These are phyloP conservation scores for Orthochromis malagaraziensis DNA, from an alignment of 2,113 vertebrate genomes.

Conservation along the genomic window DNA sequence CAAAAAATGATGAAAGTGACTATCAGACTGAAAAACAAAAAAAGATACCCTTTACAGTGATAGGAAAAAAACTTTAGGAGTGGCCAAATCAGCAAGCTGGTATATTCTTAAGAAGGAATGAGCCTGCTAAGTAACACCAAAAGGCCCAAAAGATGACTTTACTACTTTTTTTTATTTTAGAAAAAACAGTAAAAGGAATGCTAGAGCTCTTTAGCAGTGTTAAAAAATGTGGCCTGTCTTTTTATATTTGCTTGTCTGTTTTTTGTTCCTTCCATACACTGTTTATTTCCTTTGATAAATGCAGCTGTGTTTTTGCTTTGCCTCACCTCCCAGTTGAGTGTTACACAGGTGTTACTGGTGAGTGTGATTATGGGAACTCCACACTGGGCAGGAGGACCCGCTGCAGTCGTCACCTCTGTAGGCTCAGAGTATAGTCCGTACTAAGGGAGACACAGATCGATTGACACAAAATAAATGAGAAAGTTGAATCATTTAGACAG, in stretches of 20 bases:
- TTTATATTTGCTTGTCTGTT: background rate
- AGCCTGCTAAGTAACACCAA: background rate
- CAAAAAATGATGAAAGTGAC: background rate
- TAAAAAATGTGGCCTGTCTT: background rate
- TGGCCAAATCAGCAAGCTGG: background rate
- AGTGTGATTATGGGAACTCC: constrained; percentile 80
- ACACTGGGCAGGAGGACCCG: constrained; percentile 90
- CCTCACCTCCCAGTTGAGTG: constrained; percentile 95
- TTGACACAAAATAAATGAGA: background rate
- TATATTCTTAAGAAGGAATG: background rate
- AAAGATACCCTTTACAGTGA: background rate
- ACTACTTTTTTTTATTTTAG: background rate
- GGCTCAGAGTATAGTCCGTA: constrained; percentile 82
- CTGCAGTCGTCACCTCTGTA: constrained; percentile 85
- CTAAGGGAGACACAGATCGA: constrained; percentile 47
- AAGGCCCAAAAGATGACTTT: background rate
- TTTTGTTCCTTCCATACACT: background rate
- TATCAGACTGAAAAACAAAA: background rate
- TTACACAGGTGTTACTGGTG: constrained; percentile 78
- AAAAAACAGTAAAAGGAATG: background rate
- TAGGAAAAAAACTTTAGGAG: background rate
- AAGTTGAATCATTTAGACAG: background rate
- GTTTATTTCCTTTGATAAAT: background rate
- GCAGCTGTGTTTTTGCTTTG: background rate
- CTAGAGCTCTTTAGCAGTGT: background rate